phyloP scores from a whole-genome alignment of 2,797 vertebrate species.

The Philypnodon macrostomus region DNA sequence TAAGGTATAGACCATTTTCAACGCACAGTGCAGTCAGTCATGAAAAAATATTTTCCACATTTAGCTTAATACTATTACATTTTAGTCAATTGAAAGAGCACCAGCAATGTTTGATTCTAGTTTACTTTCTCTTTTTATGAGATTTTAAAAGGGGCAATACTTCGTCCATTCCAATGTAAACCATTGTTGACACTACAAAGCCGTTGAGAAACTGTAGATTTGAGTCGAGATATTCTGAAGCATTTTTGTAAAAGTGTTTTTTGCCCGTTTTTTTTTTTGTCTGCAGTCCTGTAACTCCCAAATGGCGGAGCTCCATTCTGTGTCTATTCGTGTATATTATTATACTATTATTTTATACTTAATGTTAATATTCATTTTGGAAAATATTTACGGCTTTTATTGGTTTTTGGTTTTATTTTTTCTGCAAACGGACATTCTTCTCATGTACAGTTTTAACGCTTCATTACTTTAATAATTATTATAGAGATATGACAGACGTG shows the following conservation, averaged over 20 bases:
- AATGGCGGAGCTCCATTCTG: no score
- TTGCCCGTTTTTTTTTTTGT: not conserved
- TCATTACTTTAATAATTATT: constrained; percentile 3
- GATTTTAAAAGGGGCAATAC: not conserved
- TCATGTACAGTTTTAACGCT: constrained; percentile 14
- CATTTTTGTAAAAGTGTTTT: not conserved
- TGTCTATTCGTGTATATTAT: constrained; percentile 38
- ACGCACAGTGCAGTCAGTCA: no score
- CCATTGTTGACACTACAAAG: not conserved
- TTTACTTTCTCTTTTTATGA: not conserved
- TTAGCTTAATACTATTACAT: no score
- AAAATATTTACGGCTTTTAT: constrained; percentile 29
- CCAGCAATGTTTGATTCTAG: constrained; percentile 1
- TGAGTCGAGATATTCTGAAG: not conserved
- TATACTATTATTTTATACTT: constrained; percentile 21
- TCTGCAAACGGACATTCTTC: constrained; percentile 1
- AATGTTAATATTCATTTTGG: constrained; percentile 28
- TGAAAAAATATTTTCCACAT: no score
- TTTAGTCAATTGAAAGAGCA: not conserved
- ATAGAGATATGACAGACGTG: not conserved
- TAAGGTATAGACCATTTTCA: no score
- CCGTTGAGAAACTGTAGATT: not conserved
- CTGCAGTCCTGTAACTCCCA: no score
- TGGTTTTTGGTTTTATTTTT: constrained; percentile 22
- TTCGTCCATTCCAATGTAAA: not conserved